Conservation (phyloP, 2,888 invertebrate genomes). For the Tenthredo livida region DNA sequence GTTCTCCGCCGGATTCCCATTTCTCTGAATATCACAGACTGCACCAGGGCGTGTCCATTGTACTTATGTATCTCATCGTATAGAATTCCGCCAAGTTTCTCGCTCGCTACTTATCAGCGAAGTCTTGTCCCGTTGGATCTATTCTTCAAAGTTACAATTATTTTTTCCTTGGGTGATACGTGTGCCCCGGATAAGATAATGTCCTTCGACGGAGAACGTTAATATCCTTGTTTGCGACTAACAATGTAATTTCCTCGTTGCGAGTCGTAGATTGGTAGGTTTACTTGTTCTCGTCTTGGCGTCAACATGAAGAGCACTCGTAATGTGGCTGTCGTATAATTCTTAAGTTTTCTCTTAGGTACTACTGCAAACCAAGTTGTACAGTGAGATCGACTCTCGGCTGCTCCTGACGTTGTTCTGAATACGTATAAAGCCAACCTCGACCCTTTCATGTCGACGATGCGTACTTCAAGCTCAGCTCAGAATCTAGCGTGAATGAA, state of each 20-base stretch:
- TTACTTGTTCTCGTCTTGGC: not conserved
- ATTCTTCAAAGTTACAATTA: not conserved
- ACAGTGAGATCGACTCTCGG: conserved; percentile 63
- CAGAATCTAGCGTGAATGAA: not conserved
- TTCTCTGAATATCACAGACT: conserved; percentile 42
- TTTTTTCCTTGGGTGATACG: not conserved
- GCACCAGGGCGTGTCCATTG: conserved; percentile 44
- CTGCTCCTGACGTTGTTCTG: conserved; percentile 66
- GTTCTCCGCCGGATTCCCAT: conserved; percentile 29
- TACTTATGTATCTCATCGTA: conserved; percentile 10
- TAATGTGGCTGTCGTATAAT: conserved; percentile 62
- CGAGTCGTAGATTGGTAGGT: not conserved
- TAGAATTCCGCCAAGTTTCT: not conserved
- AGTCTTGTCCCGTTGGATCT: not conserved
- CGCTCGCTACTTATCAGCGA: not conserved
- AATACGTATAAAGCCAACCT: conserved; percentile 68
- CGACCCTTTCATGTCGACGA: conserved; percentile 66
- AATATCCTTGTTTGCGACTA: not conserved
- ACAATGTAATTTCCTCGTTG: conserved; percentile 12
- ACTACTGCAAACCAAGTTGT: conserved; percentile 58
- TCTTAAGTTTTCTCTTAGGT: conserved; percentile 68
- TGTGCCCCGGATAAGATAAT: not conserved
- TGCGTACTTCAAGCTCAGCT: conserved; percentile 56
- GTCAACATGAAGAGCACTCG: not conserved
- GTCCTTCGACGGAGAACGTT: not conserved